These are phyloP conservation scores for roundworm (Caenorhabditis elegans) DNA, from an alignment of 1,140 invertebrate species.

Conservation along the genomic window WBcel235 BX284604.4:13069501-13070000, in stretches of 20 bases:
- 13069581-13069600: constrained; percentile 34
- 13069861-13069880: background rate
- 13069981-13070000: too few species aligned
- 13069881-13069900: too few species aligned
- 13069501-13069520: constrained; percentile 10
- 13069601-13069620: background rate
- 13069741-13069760: background rate
- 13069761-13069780: background rate
- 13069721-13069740: too few species aligned
- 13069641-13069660: background rate
- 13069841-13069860: constrained; percentile 13
- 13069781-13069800: constrained; percentile 10
- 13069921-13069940: too few species aligned
- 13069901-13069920: too few species aligned
- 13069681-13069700: constrained; percentile 13
- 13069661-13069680: constrained; percentile 26
- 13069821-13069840: constrained; percentile 1
- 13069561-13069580: constrained; percentile 4
- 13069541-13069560: background rate
- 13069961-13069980: too few species aligned
- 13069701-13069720: background rate
- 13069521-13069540: constrained; percentile 19
- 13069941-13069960: too few species aligned
- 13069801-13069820: background rate
- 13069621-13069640: constrained; percentile 30